These are phyloP conservation scores for Patella caerulea DNA, from an alignment of 2,888 invertebrate genomes.

Conservation along the genomic window DNA sequence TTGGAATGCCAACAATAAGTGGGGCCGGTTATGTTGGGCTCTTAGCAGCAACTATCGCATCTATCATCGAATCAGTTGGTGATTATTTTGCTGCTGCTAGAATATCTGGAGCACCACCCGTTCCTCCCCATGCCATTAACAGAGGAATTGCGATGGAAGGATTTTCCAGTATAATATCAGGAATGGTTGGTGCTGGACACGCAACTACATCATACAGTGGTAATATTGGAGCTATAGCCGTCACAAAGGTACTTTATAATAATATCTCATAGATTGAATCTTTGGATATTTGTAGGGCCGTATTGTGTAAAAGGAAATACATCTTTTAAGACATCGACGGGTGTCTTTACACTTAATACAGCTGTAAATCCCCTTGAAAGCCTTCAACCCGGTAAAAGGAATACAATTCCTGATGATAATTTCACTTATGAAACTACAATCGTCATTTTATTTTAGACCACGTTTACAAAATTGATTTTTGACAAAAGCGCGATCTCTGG, in stretches of 20 bases:
- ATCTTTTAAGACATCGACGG: too few species aligned
- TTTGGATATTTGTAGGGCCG: too few species aligned
- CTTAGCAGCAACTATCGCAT: conserved; percentile 60
- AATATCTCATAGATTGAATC: too few species aligned
- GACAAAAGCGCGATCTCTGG: too few species aligned
- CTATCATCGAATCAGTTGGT: conserved; percentile 76
- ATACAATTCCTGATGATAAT: too few species aligned
- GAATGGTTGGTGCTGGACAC: conserved; percentile 87
- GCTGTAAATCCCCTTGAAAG: too few species aligned
- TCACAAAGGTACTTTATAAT: conserved; percentile 79
- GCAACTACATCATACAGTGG: conserved; percentile 92
- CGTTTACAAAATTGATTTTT: too few species aligned
- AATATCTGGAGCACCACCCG: conserved; percentile 81
- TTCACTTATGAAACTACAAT: too few species aligned
- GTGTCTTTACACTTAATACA: too few species aligned
- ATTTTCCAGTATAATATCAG: conserved; percentile 84
- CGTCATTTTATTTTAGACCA: too few species aligned
- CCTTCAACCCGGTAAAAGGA: too few species aligned
- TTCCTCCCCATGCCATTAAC: conserved; percentile 89
- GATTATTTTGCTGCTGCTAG: conserved; percentile 90
- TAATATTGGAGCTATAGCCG: conserved; percentile 90
- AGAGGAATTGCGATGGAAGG: conserved; percentile 82
- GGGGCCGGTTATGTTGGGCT: conserved; percentile 62
- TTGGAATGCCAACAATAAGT: conserved; percentile 64
- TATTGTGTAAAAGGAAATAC: too few species aligned